Percentiles rank a stretch among this genome's conserved stretches.
phyloP scores from a whole-genome alignment of 2,888 invertebrate species.

The Plagodis pulveraria region DNA sequence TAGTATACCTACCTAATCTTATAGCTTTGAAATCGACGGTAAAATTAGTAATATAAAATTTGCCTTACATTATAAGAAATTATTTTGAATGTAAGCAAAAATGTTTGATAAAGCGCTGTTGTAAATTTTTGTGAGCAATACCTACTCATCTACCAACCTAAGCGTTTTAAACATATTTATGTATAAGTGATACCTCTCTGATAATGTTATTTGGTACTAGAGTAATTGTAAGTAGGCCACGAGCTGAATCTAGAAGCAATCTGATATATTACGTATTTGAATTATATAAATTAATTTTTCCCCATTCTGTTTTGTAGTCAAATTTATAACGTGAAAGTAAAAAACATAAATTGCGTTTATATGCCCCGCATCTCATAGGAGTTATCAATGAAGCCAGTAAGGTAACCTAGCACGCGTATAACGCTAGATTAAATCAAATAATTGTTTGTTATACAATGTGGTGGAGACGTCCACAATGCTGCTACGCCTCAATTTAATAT shows the following conservation, averaged over 20 bases:
- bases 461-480: no score
- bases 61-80: background rate
- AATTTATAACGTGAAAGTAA: no score
- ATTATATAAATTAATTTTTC: no score
- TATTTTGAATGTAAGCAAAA: slow-evolving; percentile 18
- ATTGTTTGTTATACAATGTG: no score
- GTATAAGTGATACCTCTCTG: background rate
- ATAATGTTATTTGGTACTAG: background rate
- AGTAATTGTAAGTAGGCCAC: background rate
- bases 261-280: no score
- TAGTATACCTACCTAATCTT: slow-evolving; percentile 1
- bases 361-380: no score
- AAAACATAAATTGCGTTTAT: no score
- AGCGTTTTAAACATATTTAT: slow-evolving; percentile 1
- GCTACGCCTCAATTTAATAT: no score
- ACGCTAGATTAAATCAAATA: no score
- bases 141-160: slow-evolving; percentile 2
- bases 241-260: background rate
- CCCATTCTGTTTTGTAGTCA: no score
- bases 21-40: background rate
- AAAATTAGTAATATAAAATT: background rate
- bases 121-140: slow-evolving; percentile 7
- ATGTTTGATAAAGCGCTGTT: slow-evolving; percentile 1
- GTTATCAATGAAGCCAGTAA: no score
- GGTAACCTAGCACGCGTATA: no score